These are phyloP conservation scores for Agrypnia vestita DNA, from an alignment of 1,140 invertebrate genomes.

Conservation along the genomic window DNA sequence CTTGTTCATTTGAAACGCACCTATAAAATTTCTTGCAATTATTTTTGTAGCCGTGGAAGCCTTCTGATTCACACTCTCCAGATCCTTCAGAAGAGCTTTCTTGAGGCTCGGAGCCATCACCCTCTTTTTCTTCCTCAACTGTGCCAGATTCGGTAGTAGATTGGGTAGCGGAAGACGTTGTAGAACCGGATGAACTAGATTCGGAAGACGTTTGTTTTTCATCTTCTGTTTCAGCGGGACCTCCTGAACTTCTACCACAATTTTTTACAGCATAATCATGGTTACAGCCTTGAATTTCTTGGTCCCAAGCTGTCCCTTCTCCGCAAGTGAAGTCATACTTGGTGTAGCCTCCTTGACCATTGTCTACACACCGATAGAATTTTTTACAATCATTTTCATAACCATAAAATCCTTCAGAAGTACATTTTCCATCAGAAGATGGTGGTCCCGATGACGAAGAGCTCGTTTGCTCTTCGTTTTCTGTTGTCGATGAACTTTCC, in stretches of 20 bases:
- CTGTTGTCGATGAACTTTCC: slow-evolving; percentile 22
- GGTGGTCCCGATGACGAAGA: not conserved
- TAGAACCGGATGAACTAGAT: not conserved
- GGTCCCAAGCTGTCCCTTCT: slow-evolving; percentile 72
- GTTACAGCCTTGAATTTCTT: slow-evolving; percentile 62
- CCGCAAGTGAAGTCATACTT: slow-evolving; percentile 76
- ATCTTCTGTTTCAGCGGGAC: slow-evolving; percentile 50
- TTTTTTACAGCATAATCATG: slow-evolving; percentile 61
- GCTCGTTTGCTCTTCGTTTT: slow-evolving; percentile 54
- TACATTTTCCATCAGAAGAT: slow-evolving; percentile 63
- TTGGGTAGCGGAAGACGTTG: not conserved
- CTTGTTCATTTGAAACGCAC: slow-evolving; percentile 79
- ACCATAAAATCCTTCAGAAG: slow-evolving; percentile 72
- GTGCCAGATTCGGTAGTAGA: slow-evolving; percentile 41
- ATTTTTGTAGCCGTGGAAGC: slow-evolving; percentile 78
- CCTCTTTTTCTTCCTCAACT: slow-evolving; percentile 30
- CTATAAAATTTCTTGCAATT: slow-evolving; percentile 82
- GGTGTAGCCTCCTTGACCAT: slow-evolving; percentile 71
- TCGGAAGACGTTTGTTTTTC: slow-evolving; percentile 55
- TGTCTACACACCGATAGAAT: slow-evolving; percentile 78
- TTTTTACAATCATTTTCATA: slow-evolving; percentile 64
- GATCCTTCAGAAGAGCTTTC: slow-evolving; percentile 33
- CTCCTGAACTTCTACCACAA: slow-evolving; percentile 46
- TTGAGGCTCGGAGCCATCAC: slow-evolving; percentile 5
- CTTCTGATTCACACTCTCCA: slow-evolving; percentile 69